phyloP scores from a whole-genome alignment of 2,888 invertebrate species.

The Venustoraphidia nigricollis region DNA sequence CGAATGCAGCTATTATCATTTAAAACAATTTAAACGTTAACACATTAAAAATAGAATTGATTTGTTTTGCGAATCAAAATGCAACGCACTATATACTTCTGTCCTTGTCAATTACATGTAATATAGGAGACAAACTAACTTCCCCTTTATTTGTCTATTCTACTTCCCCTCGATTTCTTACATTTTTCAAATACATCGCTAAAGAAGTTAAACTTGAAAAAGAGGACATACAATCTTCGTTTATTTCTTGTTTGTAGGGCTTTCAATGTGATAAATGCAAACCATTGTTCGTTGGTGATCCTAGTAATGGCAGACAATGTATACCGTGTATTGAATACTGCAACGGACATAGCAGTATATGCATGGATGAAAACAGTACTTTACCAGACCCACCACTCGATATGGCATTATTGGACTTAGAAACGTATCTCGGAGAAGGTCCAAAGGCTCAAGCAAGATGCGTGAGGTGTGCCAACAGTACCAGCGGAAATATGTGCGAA shows the following conservation, averaged over 20 bases:
- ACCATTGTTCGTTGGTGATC: constrained; percentile 83
- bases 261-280: constrained; percentile 83
- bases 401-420: constrained; percentile 37
- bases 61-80: too few species aligned
- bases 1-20: background rate
- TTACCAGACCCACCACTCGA: constrained; percentile 29
- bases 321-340: constrained; percentile 80
- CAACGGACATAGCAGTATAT: constrained; percentile 72
- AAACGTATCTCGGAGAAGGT: constrained; percentile 49
- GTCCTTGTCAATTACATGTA: too few species aligned
- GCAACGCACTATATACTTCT: too few species aligned
- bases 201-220: too few species aligned
- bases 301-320: constrained; percentile 69
- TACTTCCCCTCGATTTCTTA: too few species aligned
- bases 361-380: constrained; percentile 40
- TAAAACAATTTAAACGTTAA: too few species aligned
- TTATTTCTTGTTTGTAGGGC: constrained; percentile 36
- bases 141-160: too few species aligned
- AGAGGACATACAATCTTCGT: background rate
- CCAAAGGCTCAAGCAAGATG: constrained; percentile 63
- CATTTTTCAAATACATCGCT: too few species aligned
- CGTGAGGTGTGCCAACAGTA: constrained; percentile 67
- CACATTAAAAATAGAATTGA: too few species aligned
- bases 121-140: too few species aligned
- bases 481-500: constrained; percentile 69